These are phyloP conservation scores for Nemopilema nomurai DNA, from an alignment of 30 jellyfish, hydroid and myxozoan genomes.

Conservation along the genomic window DNA sequence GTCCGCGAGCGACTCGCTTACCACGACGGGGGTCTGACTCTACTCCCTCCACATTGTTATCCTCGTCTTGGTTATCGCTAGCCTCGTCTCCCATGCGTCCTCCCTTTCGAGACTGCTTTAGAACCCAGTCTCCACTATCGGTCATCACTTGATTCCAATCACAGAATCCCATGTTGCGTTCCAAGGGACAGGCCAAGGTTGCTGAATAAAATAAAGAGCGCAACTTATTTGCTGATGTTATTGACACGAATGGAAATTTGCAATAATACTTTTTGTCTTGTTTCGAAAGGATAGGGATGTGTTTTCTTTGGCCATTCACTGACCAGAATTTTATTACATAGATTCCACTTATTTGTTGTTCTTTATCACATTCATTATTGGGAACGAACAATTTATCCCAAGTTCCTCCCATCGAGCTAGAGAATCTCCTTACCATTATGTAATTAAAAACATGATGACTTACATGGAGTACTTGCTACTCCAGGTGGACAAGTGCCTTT, in stretches of 20 bases:
- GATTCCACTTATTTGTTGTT: too few relatives aligned
- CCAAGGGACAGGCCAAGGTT: slow-evolving; percentile 19
- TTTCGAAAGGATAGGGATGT: too few relatives aligned
- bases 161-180: slow-evolving; percentile 5
- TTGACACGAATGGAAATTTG: too few relatives aligned
- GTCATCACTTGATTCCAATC: slow-evolving; percentile 8
- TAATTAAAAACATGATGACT: not conserved
- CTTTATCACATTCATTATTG: too few relatives aligned
- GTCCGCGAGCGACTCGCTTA: not conserved
- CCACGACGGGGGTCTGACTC: not conserved
- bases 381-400: too few relatives aligned
- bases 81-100: not conserved
- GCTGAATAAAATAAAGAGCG: not conserved
- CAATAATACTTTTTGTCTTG: too few relatives aligned
- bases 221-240: too few relatives aligned
- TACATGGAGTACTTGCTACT: slow-evolving; percentile 37
- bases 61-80: not conserved
- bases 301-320: too few relatives aligned
- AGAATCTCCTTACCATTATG: not conserved
- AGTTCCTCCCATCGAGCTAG: not conserved
- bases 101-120: not conserved
- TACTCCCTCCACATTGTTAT: not conserved
- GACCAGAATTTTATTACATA: too few relatives aligned
- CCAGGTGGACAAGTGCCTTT: slow-evolving; percentile 34
- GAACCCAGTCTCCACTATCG: slow-evolving; percentile 12